Conservation (phyloP, 2,797 vertebrate species). For the Periparus ater region DNA sequence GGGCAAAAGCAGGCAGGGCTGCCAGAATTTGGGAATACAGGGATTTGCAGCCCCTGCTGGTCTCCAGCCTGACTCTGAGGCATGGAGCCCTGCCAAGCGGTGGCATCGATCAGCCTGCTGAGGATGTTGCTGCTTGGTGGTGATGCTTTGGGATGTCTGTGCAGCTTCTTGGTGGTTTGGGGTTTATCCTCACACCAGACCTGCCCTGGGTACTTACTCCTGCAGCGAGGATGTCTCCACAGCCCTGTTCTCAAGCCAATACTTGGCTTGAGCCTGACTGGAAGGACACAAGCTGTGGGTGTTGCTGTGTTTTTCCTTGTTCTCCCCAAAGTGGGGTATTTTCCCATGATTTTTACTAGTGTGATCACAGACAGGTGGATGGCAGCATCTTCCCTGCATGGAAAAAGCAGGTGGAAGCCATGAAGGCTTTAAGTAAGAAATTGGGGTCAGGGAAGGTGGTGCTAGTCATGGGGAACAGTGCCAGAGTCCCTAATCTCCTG, state of each 20-base stretch:
- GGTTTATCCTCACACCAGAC: not conserved
- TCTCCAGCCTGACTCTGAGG: not conserved
- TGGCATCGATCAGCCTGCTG: not conserved
- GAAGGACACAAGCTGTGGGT: not conserved
- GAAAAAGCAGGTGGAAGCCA: not conserved
- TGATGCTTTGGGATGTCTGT: not conserved
- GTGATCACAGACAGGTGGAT: not conserved
- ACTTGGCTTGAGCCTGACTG: not conserved
- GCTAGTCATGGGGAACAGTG: not conserved
- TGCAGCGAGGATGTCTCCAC: not conserved
- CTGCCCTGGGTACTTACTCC: not conserved
- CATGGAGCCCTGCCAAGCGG: not conserved
- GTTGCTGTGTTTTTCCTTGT: not conserved
- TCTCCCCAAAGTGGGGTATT: not conserved
- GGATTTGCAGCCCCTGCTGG: not conserved
- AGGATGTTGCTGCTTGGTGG: not conserved
- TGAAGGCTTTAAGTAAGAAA: not conserved
- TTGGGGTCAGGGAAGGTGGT: accelerated
- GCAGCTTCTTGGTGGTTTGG: not conserved
- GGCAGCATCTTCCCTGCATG: not conserved
- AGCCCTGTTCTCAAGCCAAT: not conserved
- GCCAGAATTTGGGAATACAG: not conserved
- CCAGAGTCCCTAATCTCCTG: not conserved
- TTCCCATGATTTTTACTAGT: not conserved
- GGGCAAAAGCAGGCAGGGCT: not conserved